Conservation (phyloP, 1,140 invertebrate genomes). For the Trichonephila clavipes region DNA sequence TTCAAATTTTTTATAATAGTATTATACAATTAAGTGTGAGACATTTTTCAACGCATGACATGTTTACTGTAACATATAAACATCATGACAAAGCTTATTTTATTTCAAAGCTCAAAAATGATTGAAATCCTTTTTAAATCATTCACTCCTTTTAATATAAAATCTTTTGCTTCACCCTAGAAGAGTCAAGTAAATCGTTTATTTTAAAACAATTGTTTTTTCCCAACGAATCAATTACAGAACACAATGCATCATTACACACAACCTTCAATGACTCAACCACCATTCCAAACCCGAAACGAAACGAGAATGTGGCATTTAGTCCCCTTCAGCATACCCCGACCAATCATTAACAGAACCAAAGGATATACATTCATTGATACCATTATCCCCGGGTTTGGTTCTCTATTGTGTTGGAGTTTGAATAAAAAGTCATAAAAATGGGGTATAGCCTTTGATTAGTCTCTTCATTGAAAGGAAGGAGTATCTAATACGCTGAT, state of each 20-base stretch:
- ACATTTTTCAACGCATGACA: too few relatives aligned
- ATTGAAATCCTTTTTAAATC: too few relatives aligned
- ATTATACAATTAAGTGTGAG: too few relatives aligned
- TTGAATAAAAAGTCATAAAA: conserved; percentile 44
- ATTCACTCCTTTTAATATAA: too few relatives aligned
- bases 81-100: too few relatives aligned
- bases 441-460: conserved; percentile 31
- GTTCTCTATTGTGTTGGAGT: conserved; percentile 1
- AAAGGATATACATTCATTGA: conserved; percentile 55
- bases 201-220: background rate
- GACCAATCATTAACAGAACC: conserved; percentile 13
- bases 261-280: background rate
- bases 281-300: conserved; percentile 13
- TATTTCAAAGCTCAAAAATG: too few relatives aligned
- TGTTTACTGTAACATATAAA: too few relatives aligned
- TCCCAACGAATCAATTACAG: background rate
- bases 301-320: background rate
- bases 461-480: conserved; percentile 47
- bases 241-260: conserved; percentile 1
- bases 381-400: conserved; percentile 44
- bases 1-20: too few relatives aligned
- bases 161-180: too few relatives aligned
- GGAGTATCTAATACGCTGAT: conserved; percentile 52
- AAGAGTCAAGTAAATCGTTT: too few relatives aligned
- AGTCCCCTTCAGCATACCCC: background rate